phyloP scores from a whole-genome alignment of 2,113 vertebrate genomes.

The Mustelus asterias region DNA sequence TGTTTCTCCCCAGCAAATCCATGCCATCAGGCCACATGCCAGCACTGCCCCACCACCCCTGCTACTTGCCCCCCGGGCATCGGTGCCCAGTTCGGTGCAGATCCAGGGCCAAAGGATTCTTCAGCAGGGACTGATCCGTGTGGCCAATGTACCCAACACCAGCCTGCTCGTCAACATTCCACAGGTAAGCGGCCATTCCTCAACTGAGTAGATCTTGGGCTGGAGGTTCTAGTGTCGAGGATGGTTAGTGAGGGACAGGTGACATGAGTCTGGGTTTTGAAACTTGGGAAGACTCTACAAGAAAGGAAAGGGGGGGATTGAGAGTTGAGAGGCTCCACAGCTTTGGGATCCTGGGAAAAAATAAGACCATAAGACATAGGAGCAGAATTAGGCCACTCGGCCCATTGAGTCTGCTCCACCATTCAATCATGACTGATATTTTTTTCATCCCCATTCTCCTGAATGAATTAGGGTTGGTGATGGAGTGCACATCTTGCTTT shows the following conservation, averaged over 20 bases:
- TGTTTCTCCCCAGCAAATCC: conserved; percentile 83
- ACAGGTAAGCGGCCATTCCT: conserved; percentile 57
- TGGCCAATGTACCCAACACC: conserved; percentile 83
- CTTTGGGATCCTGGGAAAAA: background rate
- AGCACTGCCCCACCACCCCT: conserved; percentile 85
- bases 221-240: background rate
- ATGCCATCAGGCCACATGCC: conserved; percentile 74
- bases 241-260: background rate
- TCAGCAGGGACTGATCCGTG: conserved; percentile 92
- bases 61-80: conserved; percentile 80
- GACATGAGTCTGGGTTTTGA: background rate
- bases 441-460: too few species aligned
- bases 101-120: conserved; percentile 93
- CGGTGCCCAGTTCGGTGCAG: conserved; percentile 80
- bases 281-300: background rate
- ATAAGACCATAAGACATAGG: too few species aligned
- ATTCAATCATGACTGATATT: too few species aligned
- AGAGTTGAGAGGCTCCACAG: background rate
- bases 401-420: too few species aligned
- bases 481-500: background rate
- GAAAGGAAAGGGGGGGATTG: background rate
- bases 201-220: background rate
- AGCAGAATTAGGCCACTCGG: too few species aligned
- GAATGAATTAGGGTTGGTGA: background rate
- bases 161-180: conserved; percentile 89